Conservation (phyloP, 1,140 invertebrate genomes). For the Pentalonia nigronervosa region DNA sequence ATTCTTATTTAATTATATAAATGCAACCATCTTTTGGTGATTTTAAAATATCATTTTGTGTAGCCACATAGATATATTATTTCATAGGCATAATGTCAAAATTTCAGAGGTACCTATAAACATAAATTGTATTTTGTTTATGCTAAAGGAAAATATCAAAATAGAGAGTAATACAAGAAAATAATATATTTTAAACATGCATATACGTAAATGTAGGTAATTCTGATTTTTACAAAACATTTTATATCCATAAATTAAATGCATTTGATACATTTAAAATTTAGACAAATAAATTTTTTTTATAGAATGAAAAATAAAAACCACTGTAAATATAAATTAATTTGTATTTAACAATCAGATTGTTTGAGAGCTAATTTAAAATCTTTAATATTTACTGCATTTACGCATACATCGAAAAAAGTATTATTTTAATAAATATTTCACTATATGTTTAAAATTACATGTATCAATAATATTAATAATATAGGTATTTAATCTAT, state of each 20-base stretch:
- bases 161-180: background rate
- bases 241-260: background rate
- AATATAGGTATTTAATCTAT: background rate
- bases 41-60: background rate
- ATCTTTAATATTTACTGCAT: background rate
- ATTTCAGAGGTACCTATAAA: background rate
- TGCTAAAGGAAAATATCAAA: background rate
- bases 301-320: background rate
- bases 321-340: background rate
- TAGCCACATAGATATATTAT: background rate
- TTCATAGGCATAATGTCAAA: background rate
- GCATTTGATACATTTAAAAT: background rate
- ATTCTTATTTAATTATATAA: background rate
- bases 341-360: background rate
- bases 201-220: background rate
- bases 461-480: background rate
- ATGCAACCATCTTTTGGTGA: background rate
- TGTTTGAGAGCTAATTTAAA: background rate
- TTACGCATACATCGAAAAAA: background rate
- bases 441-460: background rate
- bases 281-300: background rate
- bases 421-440: background rate
- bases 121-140: conserved; percentile 34
- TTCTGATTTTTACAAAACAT: background rate
- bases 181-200: background rate